phyloP scores from a whole-genome alignment of 2,888 invertebrate species.

The Dorcus hopei region DNA sequence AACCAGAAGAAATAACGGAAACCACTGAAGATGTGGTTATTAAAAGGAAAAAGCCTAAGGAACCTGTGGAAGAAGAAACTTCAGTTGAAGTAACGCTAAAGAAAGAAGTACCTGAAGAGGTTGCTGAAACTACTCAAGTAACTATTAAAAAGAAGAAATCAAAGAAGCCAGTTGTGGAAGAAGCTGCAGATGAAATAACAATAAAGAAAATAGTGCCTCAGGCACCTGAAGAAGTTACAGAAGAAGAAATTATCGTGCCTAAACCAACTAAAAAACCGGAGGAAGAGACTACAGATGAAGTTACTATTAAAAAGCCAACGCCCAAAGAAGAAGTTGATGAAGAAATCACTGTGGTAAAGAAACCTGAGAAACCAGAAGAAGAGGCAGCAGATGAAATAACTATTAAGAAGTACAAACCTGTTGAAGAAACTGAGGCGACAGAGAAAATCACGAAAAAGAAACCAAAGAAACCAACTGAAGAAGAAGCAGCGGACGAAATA shows the following conservation, averaged over 20 bases:
- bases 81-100: conserved; percentile 27
- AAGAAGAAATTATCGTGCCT: conserved; percentile 21
- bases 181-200: conserved; percentile 50
- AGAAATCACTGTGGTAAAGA: conserved; percentile 35
- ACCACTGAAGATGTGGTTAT: conserved; percentile 27
- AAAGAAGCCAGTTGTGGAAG: conserved; percentile 37
- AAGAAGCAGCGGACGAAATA: conserved; percentile 49
- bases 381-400: conserved; percentile 44
- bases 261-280: conserved; percentile 27
- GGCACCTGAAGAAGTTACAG: conserved; percentile 32
- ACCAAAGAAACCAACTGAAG: conserved; percentile 33
- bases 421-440: conserved; percentile 56
- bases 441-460: conserved; percentile 52
- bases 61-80: conserved; percentile 21
- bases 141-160: conserved; percentile 33
- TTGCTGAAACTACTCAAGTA: conserved; percentile 35
- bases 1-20: conserved; percentile 39
- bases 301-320: conserved; percentile 50
- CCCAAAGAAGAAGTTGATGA: conserved; percentile 48
- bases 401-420: conserved; percentile 45
- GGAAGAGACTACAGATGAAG: conserved; percentile 47
- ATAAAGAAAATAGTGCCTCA: conserved; percentile 40
- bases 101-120: conserved; percentile 25
- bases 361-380: conserved; percentile 24
- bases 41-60: conserved; percentile 29